A percentile compares a stretch with the other conserved stretches of the same genome.
Conservation (phyloP, 2,888 invertebrate species). For the Lasioglossum zephyrum region DNA sequence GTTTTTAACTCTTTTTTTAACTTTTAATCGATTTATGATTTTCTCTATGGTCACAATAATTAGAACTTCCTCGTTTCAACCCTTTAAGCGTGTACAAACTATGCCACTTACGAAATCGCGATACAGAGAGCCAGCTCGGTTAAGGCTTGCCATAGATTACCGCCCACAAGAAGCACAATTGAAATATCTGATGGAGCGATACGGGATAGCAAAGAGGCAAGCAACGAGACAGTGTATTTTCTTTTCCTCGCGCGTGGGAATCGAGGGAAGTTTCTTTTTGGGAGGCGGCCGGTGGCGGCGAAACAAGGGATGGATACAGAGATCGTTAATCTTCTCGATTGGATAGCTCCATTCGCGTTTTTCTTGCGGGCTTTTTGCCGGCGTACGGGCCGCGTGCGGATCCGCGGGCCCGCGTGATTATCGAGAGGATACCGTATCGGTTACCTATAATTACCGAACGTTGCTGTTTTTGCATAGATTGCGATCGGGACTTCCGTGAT, state of each 20-base stretch:
- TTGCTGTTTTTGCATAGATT: conserved; percentile 40
- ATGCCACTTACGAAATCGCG: background rate
- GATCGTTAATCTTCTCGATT: conserved; percentile 51
- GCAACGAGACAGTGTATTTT: background rate
- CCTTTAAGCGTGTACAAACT: too few relatives aligned
- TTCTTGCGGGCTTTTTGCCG: conserved; percentile 32
- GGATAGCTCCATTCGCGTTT: conserved; percentile 23
- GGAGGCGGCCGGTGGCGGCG: background rate
- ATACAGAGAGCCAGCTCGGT: background rate
- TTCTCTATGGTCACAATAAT: background rate
- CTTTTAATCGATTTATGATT: background rate
- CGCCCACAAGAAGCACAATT: background rate
- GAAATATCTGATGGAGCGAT: background rate
- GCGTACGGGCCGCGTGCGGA: background rate
- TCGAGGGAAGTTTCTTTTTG: conserved; percentile 15
- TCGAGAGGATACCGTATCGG: conserved; percentile 17
- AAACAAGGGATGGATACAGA: conserved; percentile 4
- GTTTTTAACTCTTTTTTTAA: too few relatives aligned
- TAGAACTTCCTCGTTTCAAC: background rate
- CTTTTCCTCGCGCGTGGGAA: background rate
- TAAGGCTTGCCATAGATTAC: background rate
- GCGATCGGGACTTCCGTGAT: conserved; percentile 44
- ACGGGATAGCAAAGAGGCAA: background rate
- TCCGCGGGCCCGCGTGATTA: conserved; percentile 21
- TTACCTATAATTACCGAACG: conserved; percentile 45